phyloP scores from a whole-genome alignment of 2,888 invertebrate species.

The Druceiella hillmani region DNA sequence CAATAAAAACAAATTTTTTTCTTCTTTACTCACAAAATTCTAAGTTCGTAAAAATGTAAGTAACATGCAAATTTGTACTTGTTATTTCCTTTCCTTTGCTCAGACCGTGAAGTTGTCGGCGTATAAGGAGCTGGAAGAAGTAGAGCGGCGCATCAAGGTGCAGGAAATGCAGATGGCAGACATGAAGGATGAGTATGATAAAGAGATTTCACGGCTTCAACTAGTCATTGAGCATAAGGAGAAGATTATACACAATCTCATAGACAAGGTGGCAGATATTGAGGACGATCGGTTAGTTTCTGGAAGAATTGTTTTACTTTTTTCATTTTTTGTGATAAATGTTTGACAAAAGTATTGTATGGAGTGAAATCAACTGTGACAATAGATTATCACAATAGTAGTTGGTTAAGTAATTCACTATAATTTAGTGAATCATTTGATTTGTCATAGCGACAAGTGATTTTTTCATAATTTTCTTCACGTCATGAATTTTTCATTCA shows the following conservation, averaged over 20 bases:
- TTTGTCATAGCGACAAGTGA: too few species aligned
- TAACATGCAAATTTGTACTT: conserved; percentile 2
- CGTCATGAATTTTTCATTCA: too few species aligned
- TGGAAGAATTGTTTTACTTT: neutral
- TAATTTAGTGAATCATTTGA: too few species aligned
- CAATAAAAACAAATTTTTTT: neutral
- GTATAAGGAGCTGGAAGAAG: conserved; percentile 41
- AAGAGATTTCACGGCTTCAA: conserved; percentile 37
- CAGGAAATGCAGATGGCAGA: conserved; percentile 39
- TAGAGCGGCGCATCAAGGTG: conserved; percentile 44
- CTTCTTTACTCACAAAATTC: neutral
- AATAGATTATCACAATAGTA: too few species aligned
- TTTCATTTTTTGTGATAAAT: too few species aligned
- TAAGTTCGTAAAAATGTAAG: neutral
- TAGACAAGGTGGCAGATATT: conserved; percentile 44
- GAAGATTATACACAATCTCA: conserved; percentile 40
- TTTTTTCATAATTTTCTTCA: too few species aligned
- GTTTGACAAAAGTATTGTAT: too few species aligned
- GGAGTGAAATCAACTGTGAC: too few species aligned
- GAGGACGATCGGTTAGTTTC: conserved; percentile 38
- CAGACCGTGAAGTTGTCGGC: conserved; percentile 48
- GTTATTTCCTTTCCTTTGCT: conserved; percentile 1
- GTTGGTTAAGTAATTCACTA: too few species aligned
- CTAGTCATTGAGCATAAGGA: conserved; percentile 41
- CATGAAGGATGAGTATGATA: conserved; percentile 36